Percentiles rank a stretch among this genome's conserved stretches.
These are phyloP conservation scores for Formica selysi DNA, from an alignment of 1,140 invertebrate species.

Conservation along the genomic window DNA sequence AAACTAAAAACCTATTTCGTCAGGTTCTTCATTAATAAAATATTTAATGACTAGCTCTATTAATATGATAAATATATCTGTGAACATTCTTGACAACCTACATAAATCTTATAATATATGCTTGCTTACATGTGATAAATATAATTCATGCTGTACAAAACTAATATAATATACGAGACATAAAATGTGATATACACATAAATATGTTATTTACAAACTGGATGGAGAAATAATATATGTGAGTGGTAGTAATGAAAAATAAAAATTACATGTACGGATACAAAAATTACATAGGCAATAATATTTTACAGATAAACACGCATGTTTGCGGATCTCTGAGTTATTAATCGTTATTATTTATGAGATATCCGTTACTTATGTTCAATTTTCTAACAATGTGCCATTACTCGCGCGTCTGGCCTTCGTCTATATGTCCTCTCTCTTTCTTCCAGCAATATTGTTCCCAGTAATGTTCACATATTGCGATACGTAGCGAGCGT, in stretches of 20 bases:
- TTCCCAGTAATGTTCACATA: constrained; percentile 65
- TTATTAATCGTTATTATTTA: constrained; percentile 58
- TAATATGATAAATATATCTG: neutral
- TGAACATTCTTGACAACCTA: neutral
- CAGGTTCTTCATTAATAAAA: neutral
- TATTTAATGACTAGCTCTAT: neutral
- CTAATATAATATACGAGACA: constrained; percentile 32
- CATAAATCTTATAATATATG: constrained; percentile 2
- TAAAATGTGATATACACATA: constrained; percentile 25
- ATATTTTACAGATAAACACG: constrained; percentile 10
- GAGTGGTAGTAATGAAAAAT: neutral
- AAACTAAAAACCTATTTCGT: neutral
- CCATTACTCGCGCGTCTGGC: constrained; percentile 22
- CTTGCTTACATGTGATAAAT: constrained; percentile 7
- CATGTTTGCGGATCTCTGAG: neutral
- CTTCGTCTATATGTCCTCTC: constrained; percentile 43
- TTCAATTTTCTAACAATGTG: constrained; percentile 54
- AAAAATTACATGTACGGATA: neutral
- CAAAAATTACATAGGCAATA: constrained; percentile 19
- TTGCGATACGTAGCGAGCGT: constrained; percentile 73
- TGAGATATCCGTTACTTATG: constrained; percentile 32
- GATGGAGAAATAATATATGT: neutral
- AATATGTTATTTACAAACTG: constrained; percentile 34
- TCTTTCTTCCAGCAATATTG: constrained; percentile 61
- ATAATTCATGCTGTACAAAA: constrained; percentile 5